Evolutionary conservation across 1,140 invertebrate species (phyloP), one percentile per base, ranked within the genome.

Genomic region (Pectinophora gossypiella): DNA sequence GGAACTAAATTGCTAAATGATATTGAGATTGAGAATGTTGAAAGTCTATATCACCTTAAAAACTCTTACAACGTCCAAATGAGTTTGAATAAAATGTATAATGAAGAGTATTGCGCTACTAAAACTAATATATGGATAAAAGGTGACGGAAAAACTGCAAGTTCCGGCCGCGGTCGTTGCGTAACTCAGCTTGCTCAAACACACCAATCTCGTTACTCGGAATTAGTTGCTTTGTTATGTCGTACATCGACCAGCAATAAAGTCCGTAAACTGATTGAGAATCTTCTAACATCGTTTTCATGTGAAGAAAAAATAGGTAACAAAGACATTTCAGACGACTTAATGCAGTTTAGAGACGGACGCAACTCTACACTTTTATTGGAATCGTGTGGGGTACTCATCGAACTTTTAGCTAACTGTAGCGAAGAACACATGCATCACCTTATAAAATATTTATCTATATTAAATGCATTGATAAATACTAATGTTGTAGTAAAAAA

Each of bases 1-100:
- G 78, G 76, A 27, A 76, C 72, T 13, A 49, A 71, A 38, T 59
- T 65, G 43, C 36, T 84, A 32, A 54, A 66, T 59, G 54, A 65
- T 5, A 56, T 62, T 53, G 46, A 81, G 63, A 71, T 81, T 20
- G 70, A 50, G 32, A 55, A 64, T 38, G 58, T 85, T 47, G 79
- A 81, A 71, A 78, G 72, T 56, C 51, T 85, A 38, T 87, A 85
- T 61, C 61, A 84, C 56, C 65, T 84, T 13, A 85, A 87, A 61
- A 83, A 84, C 59, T 75, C 72, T 3, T 77, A 76, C 47, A 60
- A 64, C 36, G 67, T 78, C 13, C 61, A 54, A 43, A 38, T 74
- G 9, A 68, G 40, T 59, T 59, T 83, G 19, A 80, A 82, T 60
- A 57, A 62, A 15, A 61, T 86, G n/a, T 68, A 71, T 51, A 76